These are phyloP conservation scores for Myotis pilosus DNA, from an alignment of 2,797 vertebrate species.

Conservation along the genomic window DNA sequence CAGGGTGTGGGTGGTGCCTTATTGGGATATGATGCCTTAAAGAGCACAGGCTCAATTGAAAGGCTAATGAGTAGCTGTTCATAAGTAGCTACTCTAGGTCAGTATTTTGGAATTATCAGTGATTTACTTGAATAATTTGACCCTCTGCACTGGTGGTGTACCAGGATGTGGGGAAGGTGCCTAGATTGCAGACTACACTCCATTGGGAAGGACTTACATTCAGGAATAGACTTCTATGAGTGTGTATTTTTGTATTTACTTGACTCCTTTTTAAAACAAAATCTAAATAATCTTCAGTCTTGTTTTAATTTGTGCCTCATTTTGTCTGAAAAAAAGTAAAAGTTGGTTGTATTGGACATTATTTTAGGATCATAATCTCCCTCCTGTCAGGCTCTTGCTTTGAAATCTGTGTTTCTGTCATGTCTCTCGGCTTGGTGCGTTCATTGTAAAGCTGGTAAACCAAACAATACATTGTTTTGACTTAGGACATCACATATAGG, in stretches of 20 bases:
- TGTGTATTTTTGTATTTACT: conserved; percentile 12
- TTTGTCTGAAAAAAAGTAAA: neutral
- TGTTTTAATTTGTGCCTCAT: conserved; percentile 9
- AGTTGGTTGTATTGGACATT: neutral
- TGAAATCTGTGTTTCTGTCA: conserved; percentile 20
- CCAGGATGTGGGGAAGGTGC: neutral
- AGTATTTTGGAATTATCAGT: neutral
- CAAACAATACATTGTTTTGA: conserved; percentile 13
- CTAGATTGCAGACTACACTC: neutral
- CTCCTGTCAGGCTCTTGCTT: neutral
- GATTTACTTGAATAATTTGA: conserved; percentile 1
- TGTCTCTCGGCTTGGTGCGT: neutral
- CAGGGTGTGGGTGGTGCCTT: neutral
- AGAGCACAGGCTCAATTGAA: neutral
- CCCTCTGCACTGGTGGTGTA: neutral
- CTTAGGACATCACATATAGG: neutral
- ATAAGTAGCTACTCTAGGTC: neutral
- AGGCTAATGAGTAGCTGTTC: neutral
- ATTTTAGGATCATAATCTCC: neutral
- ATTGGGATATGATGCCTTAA: neutral
- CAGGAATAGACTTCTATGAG: neutral
- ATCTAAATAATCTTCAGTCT: neutral
- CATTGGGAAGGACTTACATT: neutral
- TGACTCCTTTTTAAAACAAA: neutral
- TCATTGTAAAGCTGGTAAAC: conserved; percentile 26